Evolutionary conservation across 2,888 invertebrate species (phyloP).

Genomic region (Plagodis dolabraria): DNA sequence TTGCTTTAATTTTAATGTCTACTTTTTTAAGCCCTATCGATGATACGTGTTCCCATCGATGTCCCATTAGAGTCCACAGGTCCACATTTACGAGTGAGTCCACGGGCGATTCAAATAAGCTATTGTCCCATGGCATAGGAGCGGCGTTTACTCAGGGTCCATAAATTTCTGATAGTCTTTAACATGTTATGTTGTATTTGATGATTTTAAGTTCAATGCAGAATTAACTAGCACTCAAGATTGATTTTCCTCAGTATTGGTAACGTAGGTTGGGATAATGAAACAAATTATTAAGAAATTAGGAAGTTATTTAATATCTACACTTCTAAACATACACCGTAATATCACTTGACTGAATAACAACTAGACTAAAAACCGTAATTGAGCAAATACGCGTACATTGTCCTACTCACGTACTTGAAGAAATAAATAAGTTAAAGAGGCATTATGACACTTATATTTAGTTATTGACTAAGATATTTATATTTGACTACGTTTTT

Average conservation of each 20-base stretch:
- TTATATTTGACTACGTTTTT: constrained; percentile 58
- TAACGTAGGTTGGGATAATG: not conserved
- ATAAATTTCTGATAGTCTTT: no score
- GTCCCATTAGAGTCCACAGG: no score
- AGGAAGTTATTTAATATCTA: constrained; percentile 71
- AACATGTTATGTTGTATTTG: no score
- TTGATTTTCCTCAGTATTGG: not conserved
- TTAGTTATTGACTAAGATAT: constrained; percentile 71
- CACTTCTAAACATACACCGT: constrained; percentile 80
- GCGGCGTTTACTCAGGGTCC: no score
- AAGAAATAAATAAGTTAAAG: constrained; percentile 37
- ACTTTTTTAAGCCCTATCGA: no score
- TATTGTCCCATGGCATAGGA: no score
- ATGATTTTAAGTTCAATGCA: no score
- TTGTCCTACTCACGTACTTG: constrained; percentile 34
- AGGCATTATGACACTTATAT: constrained; percentile 69
- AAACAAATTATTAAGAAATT: constrained; percentile 40
- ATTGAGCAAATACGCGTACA: constrained; percentile 72
- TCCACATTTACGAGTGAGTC: no score
- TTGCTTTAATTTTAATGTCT: no score
- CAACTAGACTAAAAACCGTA: constrained; percentile 57
- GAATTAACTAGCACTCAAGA: no score
- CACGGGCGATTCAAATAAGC: no score
- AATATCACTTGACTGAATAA: constrained; percentile 83
- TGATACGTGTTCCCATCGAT: no score